Base-by-base conservation (phyloP, 2,888 invertebrate genomes). In the Steinernema hermaphroditum region DNA sequence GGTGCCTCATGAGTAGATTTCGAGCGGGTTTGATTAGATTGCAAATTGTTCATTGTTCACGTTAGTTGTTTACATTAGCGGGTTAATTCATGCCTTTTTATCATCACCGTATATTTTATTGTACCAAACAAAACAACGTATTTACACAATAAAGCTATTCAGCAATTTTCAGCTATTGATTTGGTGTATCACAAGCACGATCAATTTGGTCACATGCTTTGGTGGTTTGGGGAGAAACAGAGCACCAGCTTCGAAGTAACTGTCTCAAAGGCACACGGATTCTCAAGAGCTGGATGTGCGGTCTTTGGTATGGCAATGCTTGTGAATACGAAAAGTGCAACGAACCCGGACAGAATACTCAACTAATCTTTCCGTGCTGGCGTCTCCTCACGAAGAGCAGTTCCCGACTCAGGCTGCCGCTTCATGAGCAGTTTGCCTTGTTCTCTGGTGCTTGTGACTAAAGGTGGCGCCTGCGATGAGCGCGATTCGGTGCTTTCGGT, bases 401-500 rank as follows among this genome's bases (percentile, higher is more conserved):
- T 22, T 2, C n/a, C 62, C 1, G 62, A 14, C 32, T 62, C 62
- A 29, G 32, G 8, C 46, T 74, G 76, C 9, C 79, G 73, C 57
- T 76, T 79, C 12, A 79, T 78, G 37, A 80, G 72, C 46, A 78
- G 62, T 54, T 76, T 79, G 2, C 79, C 72, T 32, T 29, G 62
- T 32, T 62, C 62, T 29, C 62, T 29, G 32, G 62, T 62, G 62
- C 32, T 62, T 14, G 62, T 32, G 29, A 62, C 62, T 1, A 62
- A n/a, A 29, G 62, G 62, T 4, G 19, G 16, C 14, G 62, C 24
- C 62, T 37, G 37, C 4, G 62, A 34, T 1, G 62, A 22, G 29
- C 62, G 62, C 16, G 62, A 12, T 16, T 62, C 62, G 32, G 16
- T 62, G 34, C 50, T 44, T 16, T 84, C 84, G 12, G 82, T 83